phyloP scores from a whole-genome alignment of 2,888 invertebrate genomes.

The Athalia circularis region DNA sequence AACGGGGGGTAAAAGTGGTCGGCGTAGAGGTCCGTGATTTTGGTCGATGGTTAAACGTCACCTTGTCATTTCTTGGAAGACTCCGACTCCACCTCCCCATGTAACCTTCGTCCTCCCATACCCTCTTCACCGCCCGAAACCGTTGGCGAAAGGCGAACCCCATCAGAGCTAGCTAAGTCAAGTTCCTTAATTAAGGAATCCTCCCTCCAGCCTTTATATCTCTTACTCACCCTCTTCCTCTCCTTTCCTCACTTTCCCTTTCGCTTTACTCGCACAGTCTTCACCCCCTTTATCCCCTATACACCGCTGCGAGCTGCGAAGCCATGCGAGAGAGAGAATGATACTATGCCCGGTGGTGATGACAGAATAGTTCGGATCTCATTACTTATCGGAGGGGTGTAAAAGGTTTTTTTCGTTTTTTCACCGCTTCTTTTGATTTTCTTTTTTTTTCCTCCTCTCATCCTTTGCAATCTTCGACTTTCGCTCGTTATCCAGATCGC shows the following conservation, averaged over 20 bases:
- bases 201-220: conserved; percentile 42
- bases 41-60: conserved; percentile 55
- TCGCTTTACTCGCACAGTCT: conserved; percentile 23
- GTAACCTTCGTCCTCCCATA: not conserved
- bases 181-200: conserved; percentile 65
- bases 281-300: conserved; percentile 12
- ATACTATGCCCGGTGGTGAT: conserved; percentile 5
- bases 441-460: too few relatives aligned
- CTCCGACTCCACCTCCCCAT: conserved; percentile 45
- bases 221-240: conserved; percentile 27
- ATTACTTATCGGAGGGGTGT: conserved; percentile 5
- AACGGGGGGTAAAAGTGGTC: not conserved
- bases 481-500: too few relatives aligned
- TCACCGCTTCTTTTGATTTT: too few relatives aligned
- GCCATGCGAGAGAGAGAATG: conserved; percentile 33
- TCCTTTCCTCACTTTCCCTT: conserved; percentile 11
- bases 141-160: conserved; percentile 23
- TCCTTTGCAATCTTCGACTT: too few relatives aligned
- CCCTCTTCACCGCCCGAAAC: conserved; percentile 49
- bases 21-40: conserved; percentile 51
- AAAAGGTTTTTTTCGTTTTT: too few relatives aligned
- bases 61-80: conserved; percentile 47
- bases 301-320: conserved; percentile 19
- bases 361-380: conserved; percentile 28
- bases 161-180: conserved; percentile 54